Base-by-base conservation (phyloP, 2,888 invertebrate genomes). In the Amiota minor region DNA sequence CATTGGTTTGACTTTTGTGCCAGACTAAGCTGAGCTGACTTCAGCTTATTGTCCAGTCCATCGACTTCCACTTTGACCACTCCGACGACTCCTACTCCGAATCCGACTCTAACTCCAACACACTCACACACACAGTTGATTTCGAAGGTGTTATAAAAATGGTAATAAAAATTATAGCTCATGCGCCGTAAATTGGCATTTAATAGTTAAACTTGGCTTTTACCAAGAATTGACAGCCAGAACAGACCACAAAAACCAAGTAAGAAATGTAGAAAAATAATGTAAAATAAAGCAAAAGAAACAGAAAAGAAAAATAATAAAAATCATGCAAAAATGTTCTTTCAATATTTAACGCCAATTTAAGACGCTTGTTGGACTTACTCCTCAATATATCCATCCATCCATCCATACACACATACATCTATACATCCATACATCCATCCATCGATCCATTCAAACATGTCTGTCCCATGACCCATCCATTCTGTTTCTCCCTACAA, bases 121-220 rank as follows among this genome's bases (percentile, higher is more conserved):
- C 59, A 59, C 59, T 12, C 65, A 11, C 56, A 59, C 59, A 59
- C 59, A 18, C 35, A 18, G 20, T 59, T 59, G 11, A 8, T 14
- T 12, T 50, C 65, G 79, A 76, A 85, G 85, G 83, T 83, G 83
- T 83, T 83, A 83, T 83, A 85, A 85, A 83, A 77, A 75, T 81
- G 83, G 85, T 83, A 85, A 85, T 85, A 83, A 83, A 83, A 82
- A 85, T 85, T 80, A 85, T 83, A 80, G 83, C 79, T 81, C 85
- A 85, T 79, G 84, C 82, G 80, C 85, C 82, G 85, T 83, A 85
- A 83, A 85, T 83, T 81, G 83, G 85, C 84, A 83, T 83, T 83
- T 83, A 83, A 83, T 83, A 83, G 85, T 83, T 85, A 84, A 83
- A 83, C 82, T 85, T 83, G 18, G 11, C 11, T 59, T 59, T 20